These are phyloP conservation scores for Actenoides lindsayi DNA, from an alignment of 2,113 vertebrate genomes.

Conservation along the genomic window DNA sequence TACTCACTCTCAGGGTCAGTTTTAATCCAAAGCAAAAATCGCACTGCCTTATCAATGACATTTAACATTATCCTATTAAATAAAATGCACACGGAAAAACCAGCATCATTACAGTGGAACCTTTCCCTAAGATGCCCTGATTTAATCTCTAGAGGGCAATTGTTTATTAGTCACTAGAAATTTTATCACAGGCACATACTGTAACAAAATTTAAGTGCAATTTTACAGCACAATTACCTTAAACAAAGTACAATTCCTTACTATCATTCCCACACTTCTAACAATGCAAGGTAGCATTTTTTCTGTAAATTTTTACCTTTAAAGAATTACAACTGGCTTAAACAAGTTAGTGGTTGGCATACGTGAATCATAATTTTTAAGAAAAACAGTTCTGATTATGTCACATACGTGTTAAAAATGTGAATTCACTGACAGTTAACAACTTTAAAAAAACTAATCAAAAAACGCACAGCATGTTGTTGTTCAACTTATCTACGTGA, in stretches of 20 bases:
- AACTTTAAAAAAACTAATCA: neutral
- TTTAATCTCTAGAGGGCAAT: neutral
- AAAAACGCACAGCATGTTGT: neutral
- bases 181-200: neutral
- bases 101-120: neutral
- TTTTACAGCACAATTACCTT: neutral
- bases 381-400: neutral
- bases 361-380: neutral
- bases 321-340: neutral
- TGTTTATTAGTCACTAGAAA: neutral
- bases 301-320: neutral
- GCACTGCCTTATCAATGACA: neutral
- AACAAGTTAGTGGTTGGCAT: neutral
- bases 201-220: neutral
- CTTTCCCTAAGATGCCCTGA: neutral
- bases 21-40: neutral
- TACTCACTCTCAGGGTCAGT: neutral
- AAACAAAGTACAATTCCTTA: neutral
- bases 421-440: neutral
- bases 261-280: neutral
- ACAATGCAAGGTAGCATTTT: neutral
- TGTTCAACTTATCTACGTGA: neutral
- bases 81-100: neutral
- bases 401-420: neutral
- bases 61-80: neutral